Conservation (phyloP, 2,888 invertebrate genomes). For the Cristatella mucedo region DNA sequence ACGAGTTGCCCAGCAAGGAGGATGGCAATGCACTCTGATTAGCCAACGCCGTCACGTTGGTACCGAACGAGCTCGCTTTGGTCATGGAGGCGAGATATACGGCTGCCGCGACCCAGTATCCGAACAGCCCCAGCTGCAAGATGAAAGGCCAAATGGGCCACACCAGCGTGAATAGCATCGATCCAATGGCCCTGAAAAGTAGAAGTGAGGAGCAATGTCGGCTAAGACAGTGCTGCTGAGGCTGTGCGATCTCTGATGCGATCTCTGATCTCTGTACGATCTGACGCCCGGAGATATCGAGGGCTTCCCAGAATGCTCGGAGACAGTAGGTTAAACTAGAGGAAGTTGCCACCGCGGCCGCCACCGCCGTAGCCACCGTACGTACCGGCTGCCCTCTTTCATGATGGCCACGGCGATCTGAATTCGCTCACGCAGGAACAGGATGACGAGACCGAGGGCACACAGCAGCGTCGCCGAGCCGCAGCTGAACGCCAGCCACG, state of each 20-base stretch:
- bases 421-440: slow-evolving; percentile 67
- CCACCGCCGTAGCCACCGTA: too few species aligned
- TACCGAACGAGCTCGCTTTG: background rate
- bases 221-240: too few species aligned
- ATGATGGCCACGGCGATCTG: slow-evolving; percentile 75
- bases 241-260: too few species aligned
- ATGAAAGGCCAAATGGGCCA: slow-evolving; percentile 82
- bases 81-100: slow-evolving; percentile 40
- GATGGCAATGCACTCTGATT: too few species aligned
- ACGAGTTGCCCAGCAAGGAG: too few species aligned
- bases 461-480: slow-evolving; percentile 48
- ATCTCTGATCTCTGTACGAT: too few species aligned
- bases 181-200: slow-evolving; percentile 62
- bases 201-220: too few species aligned
- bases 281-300: too few species aligned
- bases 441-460: slow-evolving; percentile 47
- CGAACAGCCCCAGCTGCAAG: slow-evolving; percentile 56
- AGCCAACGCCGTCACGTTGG: background rate
- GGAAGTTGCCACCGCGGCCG: too few species aligned
- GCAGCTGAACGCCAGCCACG: slow-evolving; percentile 43
- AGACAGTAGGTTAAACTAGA: too few species aligned
- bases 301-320: too few species aligned
- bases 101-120: slow-evolving; percentile 54
- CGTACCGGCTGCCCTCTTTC: slow-evolving; percentile 60
- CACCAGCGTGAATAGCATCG: slow-evolving; percentile 63